Evolutionary conservation across 2,113 vertebrate species (phyloP), one percentile per base, ranked within the genome.

Genomic region (Montifringilla adamsi): DNA sequence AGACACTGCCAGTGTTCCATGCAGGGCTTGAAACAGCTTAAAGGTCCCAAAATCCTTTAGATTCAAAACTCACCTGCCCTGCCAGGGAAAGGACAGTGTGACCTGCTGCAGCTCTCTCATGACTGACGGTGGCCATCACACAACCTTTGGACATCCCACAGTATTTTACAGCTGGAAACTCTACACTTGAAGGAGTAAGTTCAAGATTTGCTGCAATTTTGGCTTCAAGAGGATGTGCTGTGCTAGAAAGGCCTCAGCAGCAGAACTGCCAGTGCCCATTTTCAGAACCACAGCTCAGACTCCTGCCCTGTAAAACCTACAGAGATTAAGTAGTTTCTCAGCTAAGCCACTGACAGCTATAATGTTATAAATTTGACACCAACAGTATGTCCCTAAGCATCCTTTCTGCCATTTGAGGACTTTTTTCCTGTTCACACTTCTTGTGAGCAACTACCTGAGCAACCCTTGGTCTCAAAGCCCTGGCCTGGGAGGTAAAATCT

Each of bases 11-110:
- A 90, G 10, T 11, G 37, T 30, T 85, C 44, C 33, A 49, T 21
- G 84, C 72, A 55, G 39, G 50, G 68, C 27, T n/a, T 60, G 60
- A 87, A 64, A 64, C 11, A 90, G 35, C 62, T 86, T 68, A 70
- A 46, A 87, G 18, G 23, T 74, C 23, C 17, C 8, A 2, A 58
- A 77, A 74, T 66, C 39, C 59, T 86, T 92, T n/a, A 47, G 26
- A 77, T 37, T 66, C 44, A 60, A 87, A 76, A 11, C 26, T 58
- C 53, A 68, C 37, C 56, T 31, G 37, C 62, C 35, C 39, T 1
- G 3, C 11, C 0, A 0, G 43, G 24, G 13, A 43, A 62, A 72
- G 50, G 35, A 87, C 47, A 67, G 20, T 0, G 10, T 1, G 49
- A 95, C 49, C 52, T 58, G 24, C 69, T 58, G 43, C 33, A 88